phyloP scores from a whole-genome alignment of 1,140 invertebrate genomes.

The Ostrea edulis region DNA sequence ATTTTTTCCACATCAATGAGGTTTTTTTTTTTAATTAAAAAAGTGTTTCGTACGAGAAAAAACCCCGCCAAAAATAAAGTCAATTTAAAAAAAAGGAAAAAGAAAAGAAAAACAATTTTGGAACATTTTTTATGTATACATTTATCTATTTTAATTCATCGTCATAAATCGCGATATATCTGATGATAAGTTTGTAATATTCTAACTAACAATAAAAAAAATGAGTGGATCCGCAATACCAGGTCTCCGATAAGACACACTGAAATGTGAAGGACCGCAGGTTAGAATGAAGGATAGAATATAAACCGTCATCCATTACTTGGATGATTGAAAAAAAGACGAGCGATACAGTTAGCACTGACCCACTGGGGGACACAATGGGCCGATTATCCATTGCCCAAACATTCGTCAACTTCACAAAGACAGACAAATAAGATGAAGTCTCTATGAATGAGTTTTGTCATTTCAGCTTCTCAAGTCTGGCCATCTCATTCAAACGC shows the following conservation, averaged over 20 bases:
- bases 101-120: not conserved
- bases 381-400: slow-evolving; percentile 2
- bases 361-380: not conserved
- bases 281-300: not conserved
- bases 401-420: slow-evolving; percentile 2
- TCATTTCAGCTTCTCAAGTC: slow-evolving; percentile 10
- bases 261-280: not conserved
- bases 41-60: not conserved
- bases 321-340: not conserved
- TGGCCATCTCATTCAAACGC: slow-evolving; percentile 8
- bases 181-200: too few species aligned
- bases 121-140: not conserved
- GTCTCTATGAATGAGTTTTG: not conserved
- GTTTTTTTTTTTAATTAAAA: not conserved
- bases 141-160: not conserved
- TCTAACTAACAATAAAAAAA: not conserved
- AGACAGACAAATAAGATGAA: not conserved
- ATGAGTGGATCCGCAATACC: not conserved
- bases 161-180: too few species aligned
- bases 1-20: not conserved
- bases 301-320: not conserved
- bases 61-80: too few species aligned
- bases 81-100: too few species aligned
- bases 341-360: not conserved
- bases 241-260: not conserved